Base-by-base conservation (phyloP, 2,888 invertebrate genomes). In the Leucozona laternaria region DNA sequence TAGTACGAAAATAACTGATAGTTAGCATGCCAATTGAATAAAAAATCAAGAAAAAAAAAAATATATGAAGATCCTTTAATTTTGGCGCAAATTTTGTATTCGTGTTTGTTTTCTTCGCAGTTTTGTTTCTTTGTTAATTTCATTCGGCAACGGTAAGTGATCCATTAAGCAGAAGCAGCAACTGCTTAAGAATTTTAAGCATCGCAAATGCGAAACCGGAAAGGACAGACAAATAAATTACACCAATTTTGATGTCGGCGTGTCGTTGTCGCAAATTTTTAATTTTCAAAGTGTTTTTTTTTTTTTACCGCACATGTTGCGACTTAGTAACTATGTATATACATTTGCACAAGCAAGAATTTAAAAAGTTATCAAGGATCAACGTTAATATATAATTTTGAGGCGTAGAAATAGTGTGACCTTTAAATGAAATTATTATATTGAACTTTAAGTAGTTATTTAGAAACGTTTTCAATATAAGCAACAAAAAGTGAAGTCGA, bases 211-310 rank as follows among this genome's bases (percentile, higher is more conserved):
- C 57, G 66, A 79, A 83, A 62, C 83, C 83, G 83, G 83, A 83
- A 83, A 83, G 83, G 83, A 79, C 73, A 73, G 60, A 20, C 15
- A 66, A 66, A 83, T 68, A 83, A 82, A 77, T 82, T 50, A 57
- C 40, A 57, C 57, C 17, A 17, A 31, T 57, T 31, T 8, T 57
- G 31, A 57, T 57, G 10, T 10, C 8, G 17, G 15, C n/a, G 10
- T n/a, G n/a, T 55, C n/a, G n/a, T 28, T 11, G 31, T 31, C 55
- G 55, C 31, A 57, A 57, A 57, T 31, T 57, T 57, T 57, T 28
- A 57, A 57, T 31, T 57, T 57, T 31, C 48, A 48, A 43, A 43
- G 45, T 17, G n/a, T 17, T 3, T 17, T 48, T 48, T 10, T n/a
- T 43, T 43, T 43, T 45, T 48, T 2, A 48, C 20, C 48, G 48